Conservation (phyloP, 2,797 vertebrate genomes). For the Sitta carolinensis region DNA sequence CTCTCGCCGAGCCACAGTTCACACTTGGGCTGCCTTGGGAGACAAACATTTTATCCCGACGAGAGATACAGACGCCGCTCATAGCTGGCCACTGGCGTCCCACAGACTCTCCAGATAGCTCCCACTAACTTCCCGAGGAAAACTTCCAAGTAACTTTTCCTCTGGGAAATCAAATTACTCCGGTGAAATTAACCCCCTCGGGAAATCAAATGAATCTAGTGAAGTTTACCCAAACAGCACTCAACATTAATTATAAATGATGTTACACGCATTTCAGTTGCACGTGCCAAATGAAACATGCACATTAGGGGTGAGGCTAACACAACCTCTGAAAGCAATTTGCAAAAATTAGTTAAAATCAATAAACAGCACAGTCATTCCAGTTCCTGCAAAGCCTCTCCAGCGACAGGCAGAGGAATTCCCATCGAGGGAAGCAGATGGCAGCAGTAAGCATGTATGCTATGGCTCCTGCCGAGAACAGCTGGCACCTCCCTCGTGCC, state of each 20-base stretch:
- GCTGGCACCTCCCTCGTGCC: background rate
- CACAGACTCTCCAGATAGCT: background rate
- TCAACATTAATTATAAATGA: background rate
- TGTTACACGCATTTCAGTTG: background rate
- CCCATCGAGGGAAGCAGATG: fast-evolving
- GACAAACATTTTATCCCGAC: fast-evolving
- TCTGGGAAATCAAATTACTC: background rate
- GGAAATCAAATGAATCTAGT: background rate
- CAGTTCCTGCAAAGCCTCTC: background rate
- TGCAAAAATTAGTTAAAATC: background rate
- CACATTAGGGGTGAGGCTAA: background rate
- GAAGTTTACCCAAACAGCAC: background rate
- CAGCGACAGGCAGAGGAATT: background rate
- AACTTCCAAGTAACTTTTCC: background rate
- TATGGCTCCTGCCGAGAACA: fast-evolving
- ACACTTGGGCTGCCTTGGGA: background rate
- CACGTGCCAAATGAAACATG: fast-evolving
- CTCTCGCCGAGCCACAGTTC: background rate
- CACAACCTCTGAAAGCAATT: background rate
- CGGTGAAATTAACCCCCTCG: background rate
- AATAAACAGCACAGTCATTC: background rate
- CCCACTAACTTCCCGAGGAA: background rate
- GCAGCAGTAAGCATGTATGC: background rate
- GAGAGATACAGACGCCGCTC: background rate
- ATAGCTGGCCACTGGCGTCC: fast-evolving